Percentiles rank a stretch among this genome's conserved stretches.
These are phyloP conservation scores for Acipenser transmontanus DNA, from an alignment of 2,797 vertebrate species.

Conservation along the genomic window DNA sequence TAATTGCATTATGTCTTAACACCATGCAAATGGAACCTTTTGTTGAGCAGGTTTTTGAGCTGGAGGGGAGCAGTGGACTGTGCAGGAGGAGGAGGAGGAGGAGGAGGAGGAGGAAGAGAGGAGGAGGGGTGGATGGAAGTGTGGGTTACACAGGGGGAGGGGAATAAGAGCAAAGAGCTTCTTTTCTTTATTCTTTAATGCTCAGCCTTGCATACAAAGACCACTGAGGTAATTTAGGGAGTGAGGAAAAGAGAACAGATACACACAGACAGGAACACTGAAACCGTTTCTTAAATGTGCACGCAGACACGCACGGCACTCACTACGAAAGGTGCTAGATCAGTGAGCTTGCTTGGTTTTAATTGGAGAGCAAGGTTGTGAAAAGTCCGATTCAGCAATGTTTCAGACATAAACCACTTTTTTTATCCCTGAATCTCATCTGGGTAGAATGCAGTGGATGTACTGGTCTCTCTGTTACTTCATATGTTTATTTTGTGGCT, in stretches of 20 bases:
- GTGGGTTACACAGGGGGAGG: background rate
- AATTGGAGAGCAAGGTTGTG: too few species aligned
- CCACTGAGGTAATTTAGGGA: background rate
- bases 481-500: too few species aligned
- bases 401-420: too few species aligned
- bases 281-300: too few species aligned
- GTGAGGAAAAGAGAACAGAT: background rate
- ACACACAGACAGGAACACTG: background rate
- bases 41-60: constrained; percentile 4
- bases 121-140: background rate
- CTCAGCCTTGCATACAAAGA: background rate
- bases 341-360: too few species aligned
- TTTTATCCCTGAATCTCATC: too few species aligned
- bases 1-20: constrained; percentile 17
- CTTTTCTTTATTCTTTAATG: too few species aligned
- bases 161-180: constrained; percentile 2
- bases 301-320: too few species aligned
- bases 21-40: constrained; percentile 15
- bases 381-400: too few species aligned
- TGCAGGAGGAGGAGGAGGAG: background rate
- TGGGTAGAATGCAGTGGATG: too few species aligned
- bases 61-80: constrained; percentile 1
- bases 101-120: background rate
- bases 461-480: too few species aligned
- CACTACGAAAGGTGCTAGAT: too few species aligned